Conservation (phyloP, 1,140 invertebrate species). For the Neuroterus valhalla region DNA sequence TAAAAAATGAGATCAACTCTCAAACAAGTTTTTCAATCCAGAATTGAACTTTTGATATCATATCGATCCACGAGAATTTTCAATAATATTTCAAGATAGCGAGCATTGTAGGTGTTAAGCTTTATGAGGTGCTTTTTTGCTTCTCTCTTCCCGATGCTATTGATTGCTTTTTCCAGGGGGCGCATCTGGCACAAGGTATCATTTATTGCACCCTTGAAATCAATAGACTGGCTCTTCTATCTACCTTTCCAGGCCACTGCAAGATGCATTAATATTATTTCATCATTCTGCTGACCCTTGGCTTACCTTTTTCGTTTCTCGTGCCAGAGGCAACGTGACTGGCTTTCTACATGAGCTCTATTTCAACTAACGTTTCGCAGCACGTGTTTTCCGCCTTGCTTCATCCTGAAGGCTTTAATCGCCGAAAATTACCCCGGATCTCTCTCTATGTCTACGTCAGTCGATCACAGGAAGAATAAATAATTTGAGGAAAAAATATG, state of each 20-base stretch:
- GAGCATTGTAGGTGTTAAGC: background rate
- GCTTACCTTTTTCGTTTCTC: constrained; percentile 22
- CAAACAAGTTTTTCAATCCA: too few relatives aligned
- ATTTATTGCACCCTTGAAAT: constrained; percentile 30
- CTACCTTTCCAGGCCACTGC: constrained; percentile 29
- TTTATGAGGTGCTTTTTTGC: background rate
- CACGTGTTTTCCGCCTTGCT: constrained; percentile 11
- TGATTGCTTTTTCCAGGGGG: background rate
- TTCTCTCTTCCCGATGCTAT: background rate
- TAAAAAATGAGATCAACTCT: too few relatives aligned
- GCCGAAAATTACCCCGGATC: background rate
- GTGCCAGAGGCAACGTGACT: constrained; percentile 18
- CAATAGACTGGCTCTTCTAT: constrained; percentile 28
- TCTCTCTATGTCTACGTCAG: too few relatives aligned
- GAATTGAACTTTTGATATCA: background rate
- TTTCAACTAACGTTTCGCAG: constrained; percentile 2
- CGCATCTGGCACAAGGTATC: constrained; percentile 12
- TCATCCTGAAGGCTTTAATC: background rate
- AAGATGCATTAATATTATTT: constrained; percentile 29
- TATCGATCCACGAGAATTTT: background rate
- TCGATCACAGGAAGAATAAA: too few relatives aligned
- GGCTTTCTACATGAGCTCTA: constrained; percentile 6
- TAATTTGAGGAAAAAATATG: too few relatives aligned
- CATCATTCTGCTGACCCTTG: constrained; percentile 26
- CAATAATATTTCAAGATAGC: background rate